Evolutionary conservation across 2,888 invertebrate genomes (phyloP), one percentile per base, ranked within the genome.

Genomic region (Melieria omissa): DNA sequence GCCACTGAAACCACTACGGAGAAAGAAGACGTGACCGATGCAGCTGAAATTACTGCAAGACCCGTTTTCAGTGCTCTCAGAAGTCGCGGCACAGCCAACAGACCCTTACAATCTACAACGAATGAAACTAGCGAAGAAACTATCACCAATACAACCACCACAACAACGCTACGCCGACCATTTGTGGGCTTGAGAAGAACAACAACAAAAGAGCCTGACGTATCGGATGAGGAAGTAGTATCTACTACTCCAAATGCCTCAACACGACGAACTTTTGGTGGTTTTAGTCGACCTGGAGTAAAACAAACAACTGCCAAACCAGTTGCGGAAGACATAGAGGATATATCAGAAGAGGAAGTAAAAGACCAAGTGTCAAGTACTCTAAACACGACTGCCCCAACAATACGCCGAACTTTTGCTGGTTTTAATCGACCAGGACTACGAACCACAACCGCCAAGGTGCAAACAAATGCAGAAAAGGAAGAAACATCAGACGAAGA

Each of bases 201-300:
- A n/a, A 52, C 52, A 9, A 52, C 52, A 8, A 52, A 8, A n/a
- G 14, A 52, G 14, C 52, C 52, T 14, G 52, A 52, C 5, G 29
- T 29, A 29, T 29, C 29, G 29, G 52, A 52, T 52, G 52, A 52
- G 52, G 52, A 8, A 5, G 52, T 0, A 6, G 29, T 29, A 52
- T 5, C 9, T 5, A 52, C 52, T 12, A 52, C 29, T 29, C 52
- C 8, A 12, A 5, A n/a, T 52, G 4, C n/a, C 0, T 4, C 52
- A 16, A 55, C 7, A 5, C 14, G n/a, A 46, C 62, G 62, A 8
- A 54, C 12, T 41, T 62, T 69, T 4, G 61, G 45, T 55, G 44
- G 54, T 8, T 61, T 62, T 54, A 46, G n/a, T 9, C 52, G 52
- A 41, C 54, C 45, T n/a, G 7, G 52, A 29, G 16, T 9, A 4